Base-by-base conservation (phyloP, 2,797 vertebrate genomes). In the Xenentodon cancila region DNA sequence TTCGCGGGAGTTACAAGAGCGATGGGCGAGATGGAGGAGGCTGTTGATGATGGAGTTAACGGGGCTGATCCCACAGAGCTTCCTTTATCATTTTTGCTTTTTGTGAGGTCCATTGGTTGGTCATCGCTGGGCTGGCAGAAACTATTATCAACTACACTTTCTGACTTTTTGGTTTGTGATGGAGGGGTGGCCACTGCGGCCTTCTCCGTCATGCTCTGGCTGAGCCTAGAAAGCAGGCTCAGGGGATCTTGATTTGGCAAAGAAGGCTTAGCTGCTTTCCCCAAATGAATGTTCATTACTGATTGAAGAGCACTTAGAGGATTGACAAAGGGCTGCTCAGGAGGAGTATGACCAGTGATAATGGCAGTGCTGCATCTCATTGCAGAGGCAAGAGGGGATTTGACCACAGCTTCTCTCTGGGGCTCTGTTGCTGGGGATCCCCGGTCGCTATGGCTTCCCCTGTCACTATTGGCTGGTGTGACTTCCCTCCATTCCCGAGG, bases 271-370 rank as follows among this genome's bases (percentile, higher is more conserved):
- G 98, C 97, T 20, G 95, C 97, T 93, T 99, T 99, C 75, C 97
- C 97, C 80, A 99, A 93, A 92, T 99, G 98, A 89, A 99, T 95
- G 90, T 99, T 99, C 97, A 99, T 99, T 89, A 99, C 95, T 1
- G 98, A 98, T 75, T 99, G 97, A 85, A 99, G 95, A 87, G 98
- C 98, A 78, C 97, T 99, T 94, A 99, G 85, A 57, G 97, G 98
- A 87, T 97, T 99, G 75, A 99, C 95, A 77, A 98, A 99, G 55
- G 97, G 97, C 90, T 98, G 97, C 79, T 98, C 97, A 0, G 96
- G 96, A 83, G 92, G 92, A 55, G 95, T 94, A 78, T 98, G 96
- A 83, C 95, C 95, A 0, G 96, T 97, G 85, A 98, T 97, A 88
- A 98, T 96, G 84, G 95, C 91, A 0, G 94, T 95, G 81, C 96